phyloP scores from a whole-genome alignment of 2,888 invertebrate species.

The Drosophila barbarae region DNA sequence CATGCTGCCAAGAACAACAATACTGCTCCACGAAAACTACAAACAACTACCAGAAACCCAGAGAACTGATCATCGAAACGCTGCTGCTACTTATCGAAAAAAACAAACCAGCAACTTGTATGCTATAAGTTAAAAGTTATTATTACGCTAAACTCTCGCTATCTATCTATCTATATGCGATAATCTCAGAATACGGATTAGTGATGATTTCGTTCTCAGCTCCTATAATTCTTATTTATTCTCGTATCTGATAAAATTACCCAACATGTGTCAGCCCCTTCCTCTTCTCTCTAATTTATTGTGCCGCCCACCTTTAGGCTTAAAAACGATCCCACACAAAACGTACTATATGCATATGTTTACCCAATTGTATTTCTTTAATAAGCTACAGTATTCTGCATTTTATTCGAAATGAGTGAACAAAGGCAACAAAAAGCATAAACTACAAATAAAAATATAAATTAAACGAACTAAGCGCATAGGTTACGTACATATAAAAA shows the following conservation, averaged over 20 bases:
- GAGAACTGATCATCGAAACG: conserved; percentile 71
- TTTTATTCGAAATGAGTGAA: conserved; percentile 32
- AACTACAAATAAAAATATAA: conserved; percentile 35
- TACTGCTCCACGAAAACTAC: conserved; percentile 61
- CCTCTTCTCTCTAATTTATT: conserved; percentile 58
- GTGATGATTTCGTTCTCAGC: conserved; percentile 33
- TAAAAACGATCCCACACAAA: conserved; percentile 25
- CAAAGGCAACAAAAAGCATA: conserved; percentile 28
- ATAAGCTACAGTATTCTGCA: conserved; percentile 39
- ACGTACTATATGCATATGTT: conserved; percentile 17
- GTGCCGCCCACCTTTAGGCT: conserved; percentile 55
- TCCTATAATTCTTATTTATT: conserved; percentile 49
- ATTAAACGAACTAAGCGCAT: conserved; percentile 52
- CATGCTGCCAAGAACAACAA: conserved; percentile 52
- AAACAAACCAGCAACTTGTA: conserved; percentile 40
- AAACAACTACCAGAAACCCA: conserved; percentile 44
- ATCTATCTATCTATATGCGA: conserved; percentile 29
- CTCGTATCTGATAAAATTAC: conserved; percentile 36
- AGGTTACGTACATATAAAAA: conserved; percentile 57
- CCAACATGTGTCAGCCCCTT: neutral
- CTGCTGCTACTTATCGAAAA: conserved; percentile 66
- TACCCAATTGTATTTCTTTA: conserved; percentile 22
- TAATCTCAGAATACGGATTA: conserved; percentile 56
- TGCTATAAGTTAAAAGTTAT: conserved; percentile 55
- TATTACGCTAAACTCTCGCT: conserved; percentile 34